phyloP scores from a whole-genome alignment of 2,888 invertebrate genomes.

The Ligdia adustata region DNA sequence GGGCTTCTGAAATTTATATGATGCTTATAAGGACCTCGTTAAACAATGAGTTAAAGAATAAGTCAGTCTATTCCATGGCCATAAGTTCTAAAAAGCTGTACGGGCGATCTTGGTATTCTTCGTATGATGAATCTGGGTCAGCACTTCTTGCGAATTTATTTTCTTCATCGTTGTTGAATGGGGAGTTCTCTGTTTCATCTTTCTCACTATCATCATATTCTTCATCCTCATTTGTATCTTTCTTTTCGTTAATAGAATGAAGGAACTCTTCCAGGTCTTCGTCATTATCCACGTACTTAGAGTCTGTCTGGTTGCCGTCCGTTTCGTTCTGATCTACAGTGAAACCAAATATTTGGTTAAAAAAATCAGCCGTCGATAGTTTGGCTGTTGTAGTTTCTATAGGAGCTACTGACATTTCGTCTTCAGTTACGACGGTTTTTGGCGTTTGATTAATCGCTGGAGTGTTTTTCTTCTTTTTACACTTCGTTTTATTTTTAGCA shows the following conservation, averaged over 20 bases:
- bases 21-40: too few relatives aligned
- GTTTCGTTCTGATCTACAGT: constrained; percentile 52
- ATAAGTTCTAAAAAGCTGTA: constrained; percentile 72
- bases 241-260: constrained; percentile 53
- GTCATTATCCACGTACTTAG: constrained; percentile 58
- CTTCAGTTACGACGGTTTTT: constrained; percentile 11
- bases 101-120: constrained; percentile 54
- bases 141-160: constrained; percentile 28
- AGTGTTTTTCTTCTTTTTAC: constrained; percentile 69
- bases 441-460: constrained; percentile 42
- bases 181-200: constrained; percentile 44
- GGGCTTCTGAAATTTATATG: too few relatives aligned
- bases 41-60: constrained; percentile 28
- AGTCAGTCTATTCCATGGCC: constrained; percentile 75
- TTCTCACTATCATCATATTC: constrained; percentile 53
- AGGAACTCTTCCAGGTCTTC: constrained; percentile 68
- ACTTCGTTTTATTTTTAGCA: constrained; percentile 69
- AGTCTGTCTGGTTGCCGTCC: constrained; percentile 41
- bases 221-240: constrained; percentile 42
- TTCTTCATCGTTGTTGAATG: constrained; percentile 38
- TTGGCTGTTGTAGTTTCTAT: constrained; percentile 44
- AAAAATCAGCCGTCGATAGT: constrained; percentile 52
- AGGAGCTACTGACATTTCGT: constrained; percentile 31
- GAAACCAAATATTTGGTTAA: constrained; percentile 63
- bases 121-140: constrained; percentile 27